Evolutionary conservation across 2,888 invertebrate genomes (phyloP), one percentile per base, ranked within the genome.

Genomic region (Bugula neritina): DNA sequence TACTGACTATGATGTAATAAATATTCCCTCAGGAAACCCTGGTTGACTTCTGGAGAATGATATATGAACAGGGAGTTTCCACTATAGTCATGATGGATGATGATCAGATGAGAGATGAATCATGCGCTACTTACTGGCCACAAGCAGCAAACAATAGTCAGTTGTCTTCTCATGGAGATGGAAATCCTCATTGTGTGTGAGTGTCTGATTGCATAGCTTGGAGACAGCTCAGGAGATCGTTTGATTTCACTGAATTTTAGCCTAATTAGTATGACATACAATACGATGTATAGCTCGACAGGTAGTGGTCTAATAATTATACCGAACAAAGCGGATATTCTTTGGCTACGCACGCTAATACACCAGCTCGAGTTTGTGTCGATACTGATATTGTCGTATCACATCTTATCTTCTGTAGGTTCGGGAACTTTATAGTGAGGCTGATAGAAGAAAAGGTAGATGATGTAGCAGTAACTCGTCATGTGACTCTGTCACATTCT

Each of bases 31-130:
- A 69, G 55, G 77, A 77, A 23, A 84, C 84, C 10, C 77, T 83
- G 17, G 75, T 77, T 1, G 83, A 83, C 74, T 84, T 84, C 77
- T 84, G 84, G 84, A 79, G 78, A 69, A 76, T 83, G 69, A 77
- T 84, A n/a, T 81, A 80, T 72, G 82, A 84, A 71, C 77, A 80
- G 54, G 74, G 80, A 27, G 77, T 82, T 5, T 73, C 74, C 31
- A 79, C 80, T 1, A 80, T 84, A 17, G 80, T 82, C 17, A 80
- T 80, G 79, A 76, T 83, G 77, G 75, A 77, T 73, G 80, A 80
- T 54, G 23, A 25, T 1, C 78, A 78, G 25, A 79, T 77, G 73
- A 76, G 75, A 54, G 81, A 81, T 69, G 81, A 80, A 71, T 78
- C 80, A 0, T 80, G 80, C 69, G 81, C 78, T 3, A 76, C 79